These are phyloP conservation scores for Tupaia chinensis DNA, from an alignment of 2,113 vertebrate genomes.

Conservation along the genomic window DNA sequence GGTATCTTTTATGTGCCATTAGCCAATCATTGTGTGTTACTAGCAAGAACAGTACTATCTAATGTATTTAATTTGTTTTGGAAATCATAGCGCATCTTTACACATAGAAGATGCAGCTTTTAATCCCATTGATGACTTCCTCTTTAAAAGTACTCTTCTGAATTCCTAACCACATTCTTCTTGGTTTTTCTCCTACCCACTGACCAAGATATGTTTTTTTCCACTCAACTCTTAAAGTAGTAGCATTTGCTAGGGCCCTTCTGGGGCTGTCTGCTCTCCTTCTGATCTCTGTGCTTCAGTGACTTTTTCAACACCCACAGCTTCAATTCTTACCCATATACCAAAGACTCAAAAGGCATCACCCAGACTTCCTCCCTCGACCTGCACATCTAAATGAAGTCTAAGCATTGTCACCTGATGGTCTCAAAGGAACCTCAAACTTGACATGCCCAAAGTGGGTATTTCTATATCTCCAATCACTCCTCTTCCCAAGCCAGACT, in stretches of 20 bases:
- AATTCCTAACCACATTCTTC: constrained; percentile 77
- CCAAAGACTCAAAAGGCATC: not conserved
- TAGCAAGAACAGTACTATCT: constrained; percentile 67
- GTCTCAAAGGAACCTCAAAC: not conserved
- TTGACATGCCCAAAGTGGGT: not conserved
- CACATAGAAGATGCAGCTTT: constrained; percentile 71
- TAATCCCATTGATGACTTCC: constrained; percentile 78
- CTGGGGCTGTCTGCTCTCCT: constrained; percentile 40
- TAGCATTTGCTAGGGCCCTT: constrained; percentile 25
- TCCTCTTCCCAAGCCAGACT: not conserved
- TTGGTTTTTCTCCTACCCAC: constrained; percentile 72
- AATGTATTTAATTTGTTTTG: constrained; percentile 83
- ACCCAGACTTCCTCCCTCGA: not conserved
- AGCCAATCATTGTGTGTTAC: constrained; percentile 70
- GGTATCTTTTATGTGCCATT: constrained; percentile 82
- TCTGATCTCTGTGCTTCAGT: constrained; percentile 22
- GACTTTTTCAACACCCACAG: constrained; percentile 37
- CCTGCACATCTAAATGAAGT: not conserved
- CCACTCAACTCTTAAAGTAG: constrained; percentile 55
- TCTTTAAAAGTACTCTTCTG: constrained; percentile 73
- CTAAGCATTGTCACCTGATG: not conserved
- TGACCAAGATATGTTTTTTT: constrained; percentile 70
- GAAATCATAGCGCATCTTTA: constrained; percentile 78
- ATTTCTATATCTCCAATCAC: too few species aligned
- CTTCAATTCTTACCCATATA: constrained; percentile 5